A percentile compares a stretch with the other conserved stretches of the same genome.
Evolutionary conservation across 2,888 invertebrate species (phyloP).

Genomic region (Strigamia maritima): DNA sequence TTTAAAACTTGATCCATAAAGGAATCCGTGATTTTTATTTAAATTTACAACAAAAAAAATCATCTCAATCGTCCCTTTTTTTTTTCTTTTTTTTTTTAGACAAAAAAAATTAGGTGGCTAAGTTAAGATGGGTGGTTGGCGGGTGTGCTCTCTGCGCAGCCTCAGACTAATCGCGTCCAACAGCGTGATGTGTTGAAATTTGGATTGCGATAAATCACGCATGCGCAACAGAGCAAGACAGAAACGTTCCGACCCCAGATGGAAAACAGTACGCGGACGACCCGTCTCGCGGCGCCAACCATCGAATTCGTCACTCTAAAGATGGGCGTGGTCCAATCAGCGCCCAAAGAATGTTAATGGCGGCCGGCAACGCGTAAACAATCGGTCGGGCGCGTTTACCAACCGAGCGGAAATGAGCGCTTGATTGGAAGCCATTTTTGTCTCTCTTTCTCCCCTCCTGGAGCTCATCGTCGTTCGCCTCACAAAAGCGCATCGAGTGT

Average conservation of each 20-base stretch:
- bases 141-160: background rate
- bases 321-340: conserved; percentile 13
- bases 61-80: background rate
- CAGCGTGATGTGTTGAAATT: conserved; percentile 35
- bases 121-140: conserved; percentile 12
- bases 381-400: conserved; percentile 13
- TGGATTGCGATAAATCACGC: conserved; percentile 34
- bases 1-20: background rate
- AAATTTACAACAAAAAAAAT: background rate
- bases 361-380: conserved; percentile 22
- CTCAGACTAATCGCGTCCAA: conserved; percentile 34
- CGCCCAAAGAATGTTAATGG: conserved; percentile 13
- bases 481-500: background rate
- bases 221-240: conserved; percentile 14
- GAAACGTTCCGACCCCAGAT: conserved; percentile 22
- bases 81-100: background rate
- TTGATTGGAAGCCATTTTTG: conserved; percentile 27
- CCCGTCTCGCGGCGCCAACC: conserved; percentile 36
- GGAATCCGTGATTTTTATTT: background rate
- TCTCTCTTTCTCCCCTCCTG: background rate
- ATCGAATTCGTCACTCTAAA: background rate
- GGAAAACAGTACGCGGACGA: conserved; percentile 21
- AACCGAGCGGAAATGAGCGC: conserved; percentile 26
- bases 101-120: background rate
- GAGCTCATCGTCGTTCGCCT: background rate